A percentile compares a stretch with the other conserved stretches of the same genome.
Evolutionary conservation across 2,888 invertebrate species (phyloP).

Genomic region (Drosophila paranaensis): DNA sequence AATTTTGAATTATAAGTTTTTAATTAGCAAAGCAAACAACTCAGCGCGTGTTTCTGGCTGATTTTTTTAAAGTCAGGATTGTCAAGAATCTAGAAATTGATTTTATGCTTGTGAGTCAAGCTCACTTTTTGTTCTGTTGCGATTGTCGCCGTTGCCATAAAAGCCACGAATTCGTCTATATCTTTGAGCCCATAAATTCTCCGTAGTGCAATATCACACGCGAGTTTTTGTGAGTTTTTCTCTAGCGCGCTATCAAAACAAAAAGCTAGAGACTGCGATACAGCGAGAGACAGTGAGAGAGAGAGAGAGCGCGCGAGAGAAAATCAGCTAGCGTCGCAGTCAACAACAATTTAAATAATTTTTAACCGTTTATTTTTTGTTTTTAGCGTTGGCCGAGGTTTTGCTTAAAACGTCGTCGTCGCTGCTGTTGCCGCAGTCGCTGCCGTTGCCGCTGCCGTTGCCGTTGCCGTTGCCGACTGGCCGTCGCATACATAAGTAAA

Average conservation of each 20-base stretch:
- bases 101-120: constrained; percentile 13
- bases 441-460: constrained; percentile 5
- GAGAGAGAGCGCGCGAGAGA: constrained; percentile 26
- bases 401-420: constrained; percentile 56
- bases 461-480: constrained; percentile 42
- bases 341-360: constrained; percentile 71
- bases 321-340: constrained; percentile 41
- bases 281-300: constrained; percentile 27
- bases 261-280: not conserved
- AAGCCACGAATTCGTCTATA: constrained; percentile 23
- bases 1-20: constrained; percentile 1
- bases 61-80: constrained; percentile 12
- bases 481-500: constrained; percentile 37
- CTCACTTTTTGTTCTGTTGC: constrained; percentile 13
- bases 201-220: constrained; percentile 52
- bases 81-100: constrained; percentile 1
- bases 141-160: constrained; percentile 7
- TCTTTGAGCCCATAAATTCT: constrained; percentile 33
- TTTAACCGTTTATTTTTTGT: constrained; percentile 66
- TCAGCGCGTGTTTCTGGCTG: constrained; percentile 8
- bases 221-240: constrained; percentile 41
- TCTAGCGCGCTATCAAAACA: constrained; percentile 27
- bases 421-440: not conserved
- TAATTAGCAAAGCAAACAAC: constrained; percentile 32
- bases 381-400: constrained; percentile 50